phyloP scores from a whole-genome alignment of 2,113 vertebrate genomes.

The Chaenogobius annularis region DNA sequence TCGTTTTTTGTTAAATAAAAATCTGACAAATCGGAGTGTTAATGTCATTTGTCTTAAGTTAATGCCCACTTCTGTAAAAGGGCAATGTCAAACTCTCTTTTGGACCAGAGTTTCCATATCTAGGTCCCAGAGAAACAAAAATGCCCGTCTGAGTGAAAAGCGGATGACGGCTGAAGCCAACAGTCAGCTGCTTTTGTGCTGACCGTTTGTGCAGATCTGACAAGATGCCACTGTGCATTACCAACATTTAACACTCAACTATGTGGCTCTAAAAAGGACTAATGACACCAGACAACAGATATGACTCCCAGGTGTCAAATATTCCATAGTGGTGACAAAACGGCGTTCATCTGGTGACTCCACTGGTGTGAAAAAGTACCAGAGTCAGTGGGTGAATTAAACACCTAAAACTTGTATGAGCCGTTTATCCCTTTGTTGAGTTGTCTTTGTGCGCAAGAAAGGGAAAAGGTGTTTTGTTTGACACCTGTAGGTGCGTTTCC shows the following conservation, averaged over 20 bases:
- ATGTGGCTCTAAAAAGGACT: constrained; percentile 17
- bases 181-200: constrained; percentile 69
- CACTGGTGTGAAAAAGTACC: constrained; percentile 35
- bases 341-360: constrained; percentile 39
- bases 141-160: constrained; percentile 25
- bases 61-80: not conserved
- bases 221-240: constrained; percentile 26
- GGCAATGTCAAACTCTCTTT: not conserved
- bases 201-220: constrained; percentile 43
- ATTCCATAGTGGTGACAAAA: constrained; percentile 22
- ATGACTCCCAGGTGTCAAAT: constrained; percentile 32
- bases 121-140: constrained; percentile 25
- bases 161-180: constrained; percentile 46
- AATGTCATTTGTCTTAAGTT: not conserved
- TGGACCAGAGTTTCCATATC: not conserved
- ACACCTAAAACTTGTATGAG: constrained; percentile 7
- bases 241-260: constrained; percentile 9
- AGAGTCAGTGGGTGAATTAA: constrained; percentile 17
- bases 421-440: constrained; percentile 26
- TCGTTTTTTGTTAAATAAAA: no score
- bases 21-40: no score
- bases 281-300: constrained; percentile 34
- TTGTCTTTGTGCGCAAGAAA: constrained; percentile 28
- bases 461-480: constrained; percentile 48
- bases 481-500: constrained; percentile 65